Evolutionary conservation across 2,888 invertebrate genomes (phyloP), one percentile per base, ranked within the genome.

Genomic region (Exephanes ischioxanthus): DNA sequence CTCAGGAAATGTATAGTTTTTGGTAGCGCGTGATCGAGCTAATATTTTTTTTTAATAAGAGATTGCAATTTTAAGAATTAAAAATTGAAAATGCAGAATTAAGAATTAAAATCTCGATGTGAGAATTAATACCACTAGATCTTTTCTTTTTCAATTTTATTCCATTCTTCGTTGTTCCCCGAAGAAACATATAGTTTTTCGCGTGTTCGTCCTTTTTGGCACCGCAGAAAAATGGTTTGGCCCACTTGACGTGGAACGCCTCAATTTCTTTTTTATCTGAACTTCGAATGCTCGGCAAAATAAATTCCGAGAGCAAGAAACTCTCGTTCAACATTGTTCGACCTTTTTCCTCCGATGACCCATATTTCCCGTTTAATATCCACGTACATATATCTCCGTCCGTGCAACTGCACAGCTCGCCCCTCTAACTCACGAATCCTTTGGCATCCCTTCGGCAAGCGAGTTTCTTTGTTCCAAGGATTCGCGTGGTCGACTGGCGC

Each of bases 401-500:
- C 4, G 33, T 1, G 51, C 58, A 14, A 58, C 33, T 33, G 53
- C 55, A 72, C 41, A 22, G 22, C 41, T 58, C 4, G 73, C 41
- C 19, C 16, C 55, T 19, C 71, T 58, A 33, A 73, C 45, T 41
- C 41, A 22, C 26, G 26, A 26, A 41, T 61, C 75, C 75, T 51
- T 58, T 72, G 72, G 41, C 55, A 63, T 75, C 33, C 75, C 75
- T 75, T 75, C 33, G 48, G 6, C 48, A 6, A 48, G 48, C 45
- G 75, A 61, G 75, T 61, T 45, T 75, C 61, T 75, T 26, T 75
- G 61, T 61, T 48, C 9, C 75, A 30, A 51, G 19, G 30, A 63
- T 48, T 75, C 48, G 45, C 37, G 67, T 14, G 9, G 30, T 72
- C 67, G 70, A 88, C 89, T 90, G 90, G 89, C 89, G 90, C 90